Evolutionary conservation across 2,888 invertebrate genomes (phyloP), one percentile per base, ranked within the genome.

Genomic region (Mesopsocus fuscifrons): DNA sequence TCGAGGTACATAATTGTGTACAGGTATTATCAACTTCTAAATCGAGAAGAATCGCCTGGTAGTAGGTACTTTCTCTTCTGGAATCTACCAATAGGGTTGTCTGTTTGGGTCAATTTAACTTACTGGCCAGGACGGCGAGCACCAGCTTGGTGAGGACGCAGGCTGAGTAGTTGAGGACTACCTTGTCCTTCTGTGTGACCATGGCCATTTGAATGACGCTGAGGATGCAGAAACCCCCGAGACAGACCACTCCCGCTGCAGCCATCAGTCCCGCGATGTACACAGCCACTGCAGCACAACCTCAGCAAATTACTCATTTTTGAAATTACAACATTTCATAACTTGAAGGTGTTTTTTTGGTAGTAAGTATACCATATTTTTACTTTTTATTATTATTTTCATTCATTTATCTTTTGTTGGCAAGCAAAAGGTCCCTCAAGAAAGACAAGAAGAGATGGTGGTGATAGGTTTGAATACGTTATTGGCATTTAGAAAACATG

Each of bases 191-290:
- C 41, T 84, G 84, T 42, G 80, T 79, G 54, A 85, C 75, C 85
- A 87, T 85, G 49, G 85, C 81, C 50, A 88, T 69, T 60, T 87
- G 87, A 49, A 87, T 68, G 47, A 87, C 73, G 42, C 84, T 78
- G 47, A 85, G 64, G 46, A 82, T 63, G 61, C 83, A 83, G 64
- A 82, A 80, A 44, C 83, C 62, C 34, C 78, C 84, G 49, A 87
- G 66, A 41, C 77, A 63, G 2, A 74, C 64, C 34, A 83, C 77
- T 41, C 83, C 80, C 44, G 75, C 62, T n/a, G 76, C 71, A 4
- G 79, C 84, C 48, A 83, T 72, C 50, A 85, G 65, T 41, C 88
- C 88, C 41, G 85, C 80, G 53, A 83, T 71, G 66, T 77, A 78
- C 46, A 85, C 83, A 33, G 79, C 79, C 61, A 75, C 87, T 87